Percentiles rank a stretch among this genome's conserved stretches.
Evolutionary conservation across 2,888 invertebrate genomes (phyloP).

Genomic region (Apoda limacodes): DNA sequence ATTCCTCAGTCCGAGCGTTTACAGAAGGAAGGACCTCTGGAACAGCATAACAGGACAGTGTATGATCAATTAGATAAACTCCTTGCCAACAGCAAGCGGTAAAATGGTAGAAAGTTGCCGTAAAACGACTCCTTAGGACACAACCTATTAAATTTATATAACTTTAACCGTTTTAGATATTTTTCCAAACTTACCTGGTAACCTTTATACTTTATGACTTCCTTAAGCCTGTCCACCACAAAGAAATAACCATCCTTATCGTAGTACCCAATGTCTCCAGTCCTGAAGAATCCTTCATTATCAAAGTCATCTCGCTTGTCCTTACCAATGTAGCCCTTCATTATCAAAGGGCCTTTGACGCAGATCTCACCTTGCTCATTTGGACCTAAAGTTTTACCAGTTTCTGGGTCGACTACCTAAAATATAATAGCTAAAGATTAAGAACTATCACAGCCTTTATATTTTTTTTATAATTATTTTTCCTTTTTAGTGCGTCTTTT

Average conservation of each 20-base stretch:
- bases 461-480: too few relatives aligned
- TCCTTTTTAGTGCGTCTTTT: too few relatives aligned
- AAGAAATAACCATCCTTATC: constrained; percentile 42
- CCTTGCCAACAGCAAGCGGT: neutral
- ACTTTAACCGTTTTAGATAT: neutral
- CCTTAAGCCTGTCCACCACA: constrained; percentile 48
- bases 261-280: constrained; percentile 51
- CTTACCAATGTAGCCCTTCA: constrained; percentile 81
- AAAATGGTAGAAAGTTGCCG: constrained; percentile 1
- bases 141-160: neutral
- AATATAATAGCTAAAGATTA: too few relatives aligned
- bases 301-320: constrained; percentile 71
- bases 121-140: neutral
- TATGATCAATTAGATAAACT: too few relatives aligned
- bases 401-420: constrained; percentile 68
- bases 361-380: constrained; percentile 83
- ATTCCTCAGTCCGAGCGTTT: too few relatives aligned
- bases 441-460: too few relatives aligned
- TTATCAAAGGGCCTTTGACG: constrained; percentile 78
- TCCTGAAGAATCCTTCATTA: constrained; percentile 84
- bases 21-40: too few relatives aligned
- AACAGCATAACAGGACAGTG: too few relatives aligned
- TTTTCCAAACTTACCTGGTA: constrained; percentile 34
- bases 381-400: constrained; percentile 71
- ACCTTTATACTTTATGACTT: constrained; percentile 53